Base-by-base conservation (phyloP, 1,140 invertebrate genomes). In the Gryllus bimaculatus region DNA sequence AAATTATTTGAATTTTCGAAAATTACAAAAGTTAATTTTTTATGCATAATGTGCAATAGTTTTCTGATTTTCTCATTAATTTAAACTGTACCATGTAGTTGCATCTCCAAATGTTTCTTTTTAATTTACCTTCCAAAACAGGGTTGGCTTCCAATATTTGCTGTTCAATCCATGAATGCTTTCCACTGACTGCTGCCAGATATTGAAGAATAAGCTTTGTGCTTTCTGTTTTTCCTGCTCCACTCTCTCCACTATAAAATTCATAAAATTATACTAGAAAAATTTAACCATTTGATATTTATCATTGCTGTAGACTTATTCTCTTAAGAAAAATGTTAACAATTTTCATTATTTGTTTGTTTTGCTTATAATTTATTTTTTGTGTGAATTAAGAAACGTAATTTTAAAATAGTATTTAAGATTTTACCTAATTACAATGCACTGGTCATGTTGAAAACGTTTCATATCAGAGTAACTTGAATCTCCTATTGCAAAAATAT, bases 121-220 rank as follows among this genome's bases (percentile, higher is more conserved):
- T 13, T 20, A 26, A 73, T 77, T 80, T 78, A 91, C 90, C 91
- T 90, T 98, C 96, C 83, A 98, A 88, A 81, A 98, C 95, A 5
- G 96, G 96, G 89, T 97, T 97, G 0, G 95, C 95, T 86, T 97
- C 95, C 78, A 97, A 89, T 81, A 97, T 96, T 86, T 97, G 96
- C 84, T 97, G 95, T 86, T 97, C 95, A 81, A 97, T 96, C 95
- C 95, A 97, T 0, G 94, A 95, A 85, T 97, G 95, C 84, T 97
- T 95, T 2, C 95, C 95, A 85, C 93, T 95, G 48, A 95, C 94
- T 1, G 95, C 94, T 3, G 96, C 95, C 82, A 98, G 86, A 86
- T 96, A 98, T 86, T 97, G 96, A 1, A 98, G 87, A 82, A 97
- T 93, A 48, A 97, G 85, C 87, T 98, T 98, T 6, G 96, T 97